Percentiles rank a stretch among this genome's conserved stretches.
phyloP scores from a whole-genome alignment of 2,797 vertebrate genomes.

The Acrossocheilus wenchowensis region DNA sequence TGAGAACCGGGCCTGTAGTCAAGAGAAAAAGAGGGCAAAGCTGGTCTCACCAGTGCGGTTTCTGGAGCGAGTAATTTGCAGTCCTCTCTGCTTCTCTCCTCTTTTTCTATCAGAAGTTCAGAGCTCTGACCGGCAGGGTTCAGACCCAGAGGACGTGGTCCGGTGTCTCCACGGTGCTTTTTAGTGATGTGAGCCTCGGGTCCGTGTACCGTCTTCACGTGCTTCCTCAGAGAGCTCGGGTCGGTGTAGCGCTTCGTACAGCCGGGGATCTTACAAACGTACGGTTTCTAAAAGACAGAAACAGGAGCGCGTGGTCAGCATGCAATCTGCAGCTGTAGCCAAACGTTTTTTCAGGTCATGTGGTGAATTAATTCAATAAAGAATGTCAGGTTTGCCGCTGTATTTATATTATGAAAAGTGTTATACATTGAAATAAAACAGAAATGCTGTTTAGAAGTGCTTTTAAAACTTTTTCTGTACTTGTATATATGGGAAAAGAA shows the following conservation, averaged over 20 bases:
- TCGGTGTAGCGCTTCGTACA: conserved; percentile 98
- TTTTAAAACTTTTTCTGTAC: background rate
- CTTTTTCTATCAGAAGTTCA: conserved; percentile 89
- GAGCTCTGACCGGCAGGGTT: conserved; percentile 73
- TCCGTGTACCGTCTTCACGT: conserved; percentile 96
- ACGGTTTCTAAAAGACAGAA: conserved; percentile 85
- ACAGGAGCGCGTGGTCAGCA: background rate
- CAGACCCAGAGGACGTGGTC: conserved; percentile 78
- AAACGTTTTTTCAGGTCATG: background rate
- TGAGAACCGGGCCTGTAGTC: too few relatives aligned
- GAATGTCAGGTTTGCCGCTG: background rate
- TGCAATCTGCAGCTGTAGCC: background rate
- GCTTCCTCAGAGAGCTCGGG: conserved; percentile 94
- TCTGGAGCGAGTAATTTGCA: conserved; percentile 89
- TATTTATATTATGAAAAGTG: too few relatives aligned
- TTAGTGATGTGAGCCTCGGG: conserved; percentile 98
- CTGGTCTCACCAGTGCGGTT: conserved; percentile 79
- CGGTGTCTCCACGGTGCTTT: conserved; percentile 89
- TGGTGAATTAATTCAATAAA: background rate
- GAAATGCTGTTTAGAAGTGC: background rate
- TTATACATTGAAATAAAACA: background rate
- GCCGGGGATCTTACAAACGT: conserved; percentile 95
- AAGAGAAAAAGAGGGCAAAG: background rate
- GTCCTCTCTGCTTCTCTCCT: conserved; percentile 86
- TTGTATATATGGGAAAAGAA: background rate